These are phyloP conservation scores for Aleiodes sp. DNA, from an alignment of 1,140 invertebrate species.

Conservation along the genomic window DNA sequence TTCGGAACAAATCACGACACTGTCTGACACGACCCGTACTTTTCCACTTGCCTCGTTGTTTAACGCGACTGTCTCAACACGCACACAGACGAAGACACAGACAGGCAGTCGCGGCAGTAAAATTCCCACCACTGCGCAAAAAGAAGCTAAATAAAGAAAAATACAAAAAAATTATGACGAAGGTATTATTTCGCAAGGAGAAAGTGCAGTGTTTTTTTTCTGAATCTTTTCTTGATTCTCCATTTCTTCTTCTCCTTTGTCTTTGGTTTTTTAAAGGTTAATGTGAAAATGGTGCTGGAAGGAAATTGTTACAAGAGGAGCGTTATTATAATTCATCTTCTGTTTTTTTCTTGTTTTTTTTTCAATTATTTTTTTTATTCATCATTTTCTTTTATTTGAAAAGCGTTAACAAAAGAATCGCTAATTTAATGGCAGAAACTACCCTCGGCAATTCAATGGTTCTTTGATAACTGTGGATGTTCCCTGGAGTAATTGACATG, in stretches of 20 bases:
- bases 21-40: neutral
- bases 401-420: constrained; percentile 35
- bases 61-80: neutral
- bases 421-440: constrained; percentile 33
- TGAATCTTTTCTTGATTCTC: neutral
- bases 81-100: no score
- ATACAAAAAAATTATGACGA: constrained; percentile 1
- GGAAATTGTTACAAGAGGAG: constrained; percentile 19
- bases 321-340: neutral
- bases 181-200: neutral
- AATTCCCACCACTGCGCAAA: neutral
- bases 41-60: neutral
- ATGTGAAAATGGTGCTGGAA: constrained; percentile 19
- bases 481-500: constrained; percentile 77
- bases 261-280: neutral
- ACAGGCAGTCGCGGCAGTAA: neutral
- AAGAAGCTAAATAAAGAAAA: neutral
- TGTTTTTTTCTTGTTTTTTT: neutral
- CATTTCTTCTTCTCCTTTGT: neutral
- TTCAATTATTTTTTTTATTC: constrained; percentile 13
- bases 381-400: constrained; percentile 27
- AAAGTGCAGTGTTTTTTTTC: neutral
- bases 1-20: neutral
- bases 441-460: constrained; percentile 29
- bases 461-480: constrained; percentile 61